phyloP scores from a whole-genome alignment of 2,113 vertebrate genomes.

The Sceloporus tristichus region DNA sequence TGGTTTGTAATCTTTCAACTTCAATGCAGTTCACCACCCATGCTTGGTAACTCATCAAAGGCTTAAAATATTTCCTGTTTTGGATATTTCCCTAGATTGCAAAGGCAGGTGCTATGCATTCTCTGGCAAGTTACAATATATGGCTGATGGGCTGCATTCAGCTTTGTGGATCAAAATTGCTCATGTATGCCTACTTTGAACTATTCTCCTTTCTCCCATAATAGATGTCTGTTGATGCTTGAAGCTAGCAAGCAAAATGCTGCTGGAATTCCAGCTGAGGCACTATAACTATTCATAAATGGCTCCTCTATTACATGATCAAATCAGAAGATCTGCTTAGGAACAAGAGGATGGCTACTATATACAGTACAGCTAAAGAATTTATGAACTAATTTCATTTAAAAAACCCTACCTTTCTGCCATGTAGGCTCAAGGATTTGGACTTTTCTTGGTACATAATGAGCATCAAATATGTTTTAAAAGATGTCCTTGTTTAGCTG shows the following conservation, averaged over 20 bases:
- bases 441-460: not conserved
- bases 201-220: not conserved
- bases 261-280: not conserved
- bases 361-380: not conserved
- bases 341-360: not conserved
- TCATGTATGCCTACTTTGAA: too few relatives aligned
- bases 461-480: too few relatives aligned
- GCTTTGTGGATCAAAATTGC: not conserved
- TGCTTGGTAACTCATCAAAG: not conserved
- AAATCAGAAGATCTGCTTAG: not conserved
- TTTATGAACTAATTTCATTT: not conserved
- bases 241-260: not conserved
- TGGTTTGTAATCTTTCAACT: not conserved
- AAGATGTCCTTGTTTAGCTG: slow-evolving; percentile 2
- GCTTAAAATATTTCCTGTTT: not conserved
- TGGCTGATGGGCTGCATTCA: not conserved
- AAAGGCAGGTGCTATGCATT: not conserved
- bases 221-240: not conserved
- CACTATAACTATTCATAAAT: not conserved
- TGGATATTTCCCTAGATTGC: too few relatives aligned
- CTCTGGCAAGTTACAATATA: not conserved
- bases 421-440: not conserved
- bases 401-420: not conserved
- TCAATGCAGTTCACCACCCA: not conserved
- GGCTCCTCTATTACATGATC: not conserved